These are phyloP conservation scores for Galleria mellonella DNA, from an alignment of 1,140 invertebrate species.

Conservation along the genomic window DNA sequence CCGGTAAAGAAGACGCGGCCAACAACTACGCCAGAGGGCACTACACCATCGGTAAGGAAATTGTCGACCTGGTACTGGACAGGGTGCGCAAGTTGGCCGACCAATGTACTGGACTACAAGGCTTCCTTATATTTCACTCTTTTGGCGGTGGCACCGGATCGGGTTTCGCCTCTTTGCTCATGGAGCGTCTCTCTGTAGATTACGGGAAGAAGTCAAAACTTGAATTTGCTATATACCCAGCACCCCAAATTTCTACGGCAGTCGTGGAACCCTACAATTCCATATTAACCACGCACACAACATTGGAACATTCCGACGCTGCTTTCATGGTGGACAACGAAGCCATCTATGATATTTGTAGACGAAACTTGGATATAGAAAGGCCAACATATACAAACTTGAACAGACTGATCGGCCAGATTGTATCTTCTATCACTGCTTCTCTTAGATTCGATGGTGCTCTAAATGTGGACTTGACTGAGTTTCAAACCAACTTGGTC, in stretches of 20 bases:
- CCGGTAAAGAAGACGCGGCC: constrained; percentile 89
- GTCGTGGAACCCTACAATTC: constrained; percentile 95
- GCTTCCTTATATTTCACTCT: constrained; percentile 92
- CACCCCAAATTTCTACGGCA: constrained; percentile 91
- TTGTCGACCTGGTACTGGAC: constrained; percentile 87
- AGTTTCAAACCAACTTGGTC: constrained; percentile 92
- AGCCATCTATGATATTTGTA: constrained; percentile 91
- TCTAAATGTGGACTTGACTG: constrained; percentile 90
- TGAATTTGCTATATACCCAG: constrained; percentile 93
- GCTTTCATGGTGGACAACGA: constrained; percentile 91
- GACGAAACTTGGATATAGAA: constrained; percentile 90
- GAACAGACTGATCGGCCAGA: constrained; percentile 88
- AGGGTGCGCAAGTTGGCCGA: constrained; percentile 87
- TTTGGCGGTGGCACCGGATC: constrained; percentile 93
- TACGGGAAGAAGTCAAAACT: constrained; percentile 93
- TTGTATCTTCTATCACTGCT: constrained; percentile 90
- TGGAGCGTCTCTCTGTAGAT: constrained; percentile 92
- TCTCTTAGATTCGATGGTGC: constrained; percentile 77
- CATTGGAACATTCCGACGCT: constrained; percentile 89
- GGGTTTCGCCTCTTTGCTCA: constrained; percentile 90
- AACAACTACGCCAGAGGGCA: constrained; percentile 91
- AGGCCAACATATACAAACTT: constrained; percentile 87
- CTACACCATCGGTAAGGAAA: constrained; percentile 92
- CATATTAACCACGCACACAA: constrained; percentile 87
- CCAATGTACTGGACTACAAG: constrained; percentile 90